Base-by-base conservation (phyloP, 2,797 vertebrate species). In the Enteromius unitaeniatus region DNA sequence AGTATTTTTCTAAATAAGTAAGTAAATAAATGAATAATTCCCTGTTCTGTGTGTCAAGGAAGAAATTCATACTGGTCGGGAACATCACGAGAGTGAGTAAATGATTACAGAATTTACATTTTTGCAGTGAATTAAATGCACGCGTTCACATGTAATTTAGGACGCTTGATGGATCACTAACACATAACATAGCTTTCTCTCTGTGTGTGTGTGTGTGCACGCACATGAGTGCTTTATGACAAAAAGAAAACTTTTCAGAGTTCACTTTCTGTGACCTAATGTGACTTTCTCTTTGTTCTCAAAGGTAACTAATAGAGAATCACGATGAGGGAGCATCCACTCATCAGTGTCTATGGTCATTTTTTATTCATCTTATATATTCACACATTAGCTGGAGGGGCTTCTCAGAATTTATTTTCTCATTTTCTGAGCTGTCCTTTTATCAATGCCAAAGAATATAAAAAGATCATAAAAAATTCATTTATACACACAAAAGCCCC, bases 311-410 rank as follows among this genome's bases (percentile, higher is more conserved):
- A 83, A 83, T 83, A 28, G 74, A 83, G 73, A 77, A 83, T 34
- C 47, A 40, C 31, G 73, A 76, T 77, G 72, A 68, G 34, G 17
- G 73, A 83, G 64, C 64, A 69, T 69, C 74, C 81, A 77, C 81
- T 83, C 73, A 83, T 83, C 74, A 83, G 37, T 77, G 81, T 83
- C 81, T 58, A 53, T 69, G 73, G 73, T 83, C 81, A 83, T 77
- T 83, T 77, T 83, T 83, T 83, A 77, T 83, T 83, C 74, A 83
- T 83, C 81, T 78, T 83, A 83, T 83, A 83, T 78, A 83, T 78
- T 78, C 74, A 78, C 73, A 77, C 49, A 78, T 77, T 83, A 83
- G 74, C 81, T 77, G 62, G 23, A 77, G 81, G 81, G 81, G 37
- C 26, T 68, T 69, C 49, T 69, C 21, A 3, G 80, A 82, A 74